Evolutionary conservation across 2,113 vertebrate genomes (phyloP).

Genomic region (Antechinus flavipes): DNA sequence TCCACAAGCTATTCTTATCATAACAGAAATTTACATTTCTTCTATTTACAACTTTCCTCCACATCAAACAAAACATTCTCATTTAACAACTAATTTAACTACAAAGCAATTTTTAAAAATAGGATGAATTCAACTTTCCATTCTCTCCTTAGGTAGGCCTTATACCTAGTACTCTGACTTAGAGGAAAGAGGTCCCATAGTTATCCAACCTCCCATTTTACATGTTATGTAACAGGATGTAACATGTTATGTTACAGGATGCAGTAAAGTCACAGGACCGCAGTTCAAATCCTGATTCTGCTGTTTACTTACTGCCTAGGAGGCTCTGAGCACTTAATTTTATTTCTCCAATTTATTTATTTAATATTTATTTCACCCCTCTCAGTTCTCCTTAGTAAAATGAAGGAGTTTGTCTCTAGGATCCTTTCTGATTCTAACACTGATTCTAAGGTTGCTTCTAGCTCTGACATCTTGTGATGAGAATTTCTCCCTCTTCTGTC

Average conservation of each 20-base stretch:
- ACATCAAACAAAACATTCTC: neutral
- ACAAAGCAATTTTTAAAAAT: neutral
- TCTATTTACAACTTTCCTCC: neutral
- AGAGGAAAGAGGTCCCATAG: neutral
- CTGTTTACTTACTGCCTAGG: neutral
- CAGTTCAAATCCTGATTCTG: neutral
- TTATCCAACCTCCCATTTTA: neutral
- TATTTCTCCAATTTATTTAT: neutral
- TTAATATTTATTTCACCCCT: neutral
- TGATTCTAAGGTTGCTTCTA: neutral
- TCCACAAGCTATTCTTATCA: neutral
- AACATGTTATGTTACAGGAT: too few species aligned
- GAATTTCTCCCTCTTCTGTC: neutral
- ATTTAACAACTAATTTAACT: neutral
- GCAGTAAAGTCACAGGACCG: neutral
- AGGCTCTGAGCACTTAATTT: neutral
- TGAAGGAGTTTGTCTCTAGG: neutral
- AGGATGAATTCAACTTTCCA: neutral
- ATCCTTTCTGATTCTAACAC: neutral
- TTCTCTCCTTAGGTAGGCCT: neutral
- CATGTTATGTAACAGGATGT: too few species aligned
- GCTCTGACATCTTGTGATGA: neutral
- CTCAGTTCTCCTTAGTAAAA: neutral
- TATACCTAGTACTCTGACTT: neutral
- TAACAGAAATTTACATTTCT: neutral